These are phyloP conservation scores for Saccostrea echinata DNA, from an alignment of 1,140 invertebrate genomes.

Conservation along the genomic window DNA sequence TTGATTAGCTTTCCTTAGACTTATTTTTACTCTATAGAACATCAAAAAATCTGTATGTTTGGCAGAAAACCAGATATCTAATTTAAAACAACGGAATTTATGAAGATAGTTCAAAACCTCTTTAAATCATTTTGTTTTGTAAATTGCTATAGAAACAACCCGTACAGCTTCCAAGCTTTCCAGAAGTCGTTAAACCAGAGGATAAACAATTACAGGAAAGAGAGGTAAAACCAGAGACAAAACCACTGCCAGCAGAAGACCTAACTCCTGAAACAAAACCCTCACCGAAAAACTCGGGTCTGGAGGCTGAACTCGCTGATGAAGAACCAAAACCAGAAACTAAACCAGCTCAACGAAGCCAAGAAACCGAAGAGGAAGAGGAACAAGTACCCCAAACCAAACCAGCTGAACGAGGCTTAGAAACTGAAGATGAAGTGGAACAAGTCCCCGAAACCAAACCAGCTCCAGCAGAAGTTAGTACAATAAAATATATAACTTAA, in stretches of 20 bases:
- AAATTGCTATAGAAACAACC: neutral
- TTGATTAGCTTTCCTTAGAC: too few relatives aligned
- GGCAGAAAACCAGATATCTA: too few relatives aligned
- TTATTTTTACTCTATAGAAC: too few relatives aligned
- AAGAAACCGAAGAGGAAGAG: neutral
- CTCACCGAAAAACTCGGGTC: neutral
- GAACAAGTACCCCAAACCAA: neutral
- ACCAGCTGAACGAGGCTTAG: neutral
- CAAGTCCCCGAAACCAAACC: neutral
- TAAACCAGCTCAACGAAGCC: neutral
- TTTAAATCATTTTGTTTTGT: too few relatives aligned
- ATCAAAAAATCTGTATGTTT: too few relatives aligned
- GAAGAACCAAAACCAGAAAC: neutral
- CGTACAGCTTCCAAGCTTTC: neutral
- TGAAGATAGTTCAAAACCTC: too few relatives aligned
- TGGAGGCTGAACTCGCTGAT: neutral
- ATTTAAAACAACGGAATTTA: too few relatives aligned
- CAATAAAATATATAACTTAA: neutral
- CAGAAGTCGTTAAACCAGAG: neutral
- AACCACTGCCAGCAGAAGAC: neutral
- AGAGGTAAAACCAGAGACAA: neutral
- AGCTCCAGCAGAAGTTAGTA: neutral
- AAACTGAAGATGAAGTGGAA: neutral
- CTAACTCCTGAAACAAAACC: slow-evolving; percentile 1
- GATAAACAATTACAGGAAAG: neutral